A percentile compares a stretch with the other conserved stretches of the same genome.
Conservation (phyloP, 2,113 vertebrate genomes). For the Oriolus oriolus region DNA sequence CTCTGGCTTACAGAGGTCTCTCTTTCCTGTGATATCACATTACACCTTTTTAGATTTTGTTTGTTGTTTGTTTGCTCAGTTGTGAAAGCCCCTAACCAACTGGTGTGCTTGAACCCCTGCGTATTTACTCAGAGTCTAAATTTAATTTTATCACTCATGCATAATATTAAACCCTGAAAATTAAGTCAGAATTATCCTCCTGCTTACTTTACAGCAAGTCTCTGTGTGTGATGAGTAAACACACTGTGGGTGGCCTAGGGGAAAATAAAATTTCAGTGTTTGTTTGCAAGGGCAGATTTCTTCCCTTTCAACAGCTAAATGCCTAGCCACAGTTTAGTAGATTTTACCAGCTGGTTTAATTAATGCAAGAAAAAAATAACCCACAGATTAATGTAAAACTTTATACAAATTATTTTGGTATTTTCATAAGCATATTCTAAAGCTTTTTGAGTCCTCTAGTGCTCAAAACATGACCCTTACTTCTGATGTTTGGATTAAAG, state of each 20-base stretch:
- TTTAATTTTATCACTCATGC: slow-evolving; percentile 16
- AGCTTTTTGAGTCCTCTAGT: neutral
- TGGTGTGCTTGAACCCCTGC: neutral
- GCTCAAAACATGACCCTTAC: neutral
- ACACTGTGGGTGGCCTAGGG: slow-evolving; percentile 46
- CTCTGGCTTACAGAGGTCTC: neutral
- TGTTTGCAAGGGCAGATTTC: neutral
- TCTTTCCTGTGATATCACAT: neutral
- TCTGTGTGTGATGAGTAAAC: slow-evolving; percentile 46
- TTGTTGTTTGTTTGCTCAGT: neutral
- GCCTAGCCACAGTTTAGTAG: neutral
- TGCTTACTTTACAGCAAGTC: slow-evolving; percentile 36
- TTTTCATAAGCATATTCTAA: neutral
- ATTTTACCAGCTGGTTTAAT: neutral
- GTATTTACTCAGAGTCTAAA: neutral
- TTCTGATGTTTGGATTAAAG: neutral
- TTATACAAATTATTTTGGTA: neutral
- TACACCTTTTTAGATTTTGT: neutral
- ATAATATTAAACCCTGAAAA: slow-evolving; percentile 13
- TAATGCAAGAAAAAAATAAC: neutral
- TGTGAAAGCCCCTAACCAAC: neutral
- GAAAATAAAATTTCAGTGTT: slow-evolving; percentile 50
- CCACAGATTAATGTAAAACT: neutral
- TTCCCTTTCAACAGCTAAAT: slow-evolving; percentile 23
- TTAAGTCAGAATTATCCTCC: slow-evolving; percentile 19